phyloP scores from a whole-genome alignment of 1,140 invertebrate species.

The Sarcophaga bullata region DNA sequence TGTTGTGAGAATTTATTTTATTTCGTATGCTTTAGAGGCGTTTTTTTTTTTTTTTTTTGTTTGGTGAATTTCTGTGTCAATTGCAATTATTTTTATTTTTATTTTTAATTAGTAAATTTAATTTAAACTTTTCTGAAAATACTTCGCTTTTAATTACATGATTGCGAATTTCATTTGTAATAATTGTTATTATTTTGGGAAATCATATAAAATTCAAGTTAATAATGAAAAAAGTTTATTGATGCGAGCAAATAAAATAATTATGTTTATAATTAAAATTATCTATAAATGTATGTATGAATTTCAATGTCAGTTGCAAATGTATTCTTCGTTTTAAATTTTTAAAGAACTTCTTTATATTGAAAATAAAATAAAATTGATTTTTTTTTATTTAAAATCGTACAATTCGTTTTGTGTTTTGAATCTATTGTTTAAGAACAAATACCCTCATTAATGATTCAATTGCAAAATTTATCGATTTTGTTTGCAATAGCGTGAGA shows the following conservation, averaged over 20 bases:
- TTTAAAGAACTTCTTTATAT: not conserved
- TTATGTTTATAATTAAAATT: not conserved
- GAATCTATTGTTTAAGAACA: slow-evolving; percentile 3
- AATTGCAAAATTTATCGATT: not conserved
- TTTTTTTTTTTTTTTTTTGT: not conserved
- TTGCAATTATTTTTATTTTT: slow-evolving; percentile 1
- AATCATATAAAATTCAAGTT: not conserved
- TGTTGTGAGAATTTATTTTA: not conserved
- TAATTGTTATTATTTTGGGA: not conserved
- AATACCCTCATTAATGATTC: not conserved
- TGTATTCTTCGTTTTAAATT: not conserved
- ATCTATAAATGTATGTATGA: not conserved
- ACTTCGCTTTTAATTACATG: not conserved
- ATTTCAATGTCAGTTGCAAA: not conserved
- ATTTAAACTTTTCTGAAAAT: not conserved
- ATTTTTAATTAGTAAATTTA: not conserved
- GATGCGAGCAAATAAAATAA: too few species aligned
- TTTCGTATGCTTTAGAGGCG: not conserved
- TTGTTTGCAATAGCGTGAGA: not conserved
- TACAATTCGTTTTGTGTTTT: not conserved
- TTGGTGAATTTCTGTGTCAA: not conserved
- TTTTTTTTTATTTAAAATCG: not conserved
- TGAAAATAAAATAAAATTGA: not conserved
- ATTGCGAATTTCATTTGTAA: not conserved
- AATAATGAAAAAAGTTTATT: not conserved